Conservation (phyloP, 2,888 invertebrate species). For the Neoscelio sp. region DNA sequence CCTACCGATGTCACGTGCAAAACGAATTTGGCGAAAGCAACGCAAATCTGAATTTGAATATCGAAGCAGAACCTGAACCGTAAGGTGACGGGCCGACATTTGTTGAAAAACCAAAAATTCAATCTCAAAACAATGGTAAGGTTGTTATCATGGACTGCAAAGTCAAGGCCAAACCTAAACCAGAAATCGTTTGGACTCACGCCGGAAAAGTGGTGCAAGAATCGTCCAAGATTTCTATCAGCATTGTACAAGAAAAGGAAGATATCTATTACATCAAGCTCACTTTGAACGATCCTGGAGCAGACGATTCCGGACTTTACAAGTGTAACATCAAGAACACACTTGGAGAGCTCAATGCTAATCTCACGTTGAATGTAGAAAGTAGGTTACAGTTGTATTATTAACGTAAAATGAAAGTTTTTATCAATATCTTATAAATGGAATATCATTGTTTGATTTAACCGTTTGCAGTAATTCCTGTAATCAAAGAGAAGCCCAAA, state of each 20-base stretch:
- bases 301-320: slow-evolving; percentile 98
- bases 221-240: slow-evolving; percentile 91
- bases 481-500: slow-evolving; percentile 96
- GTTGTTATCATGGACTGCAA: slow-evolving; percentile 94
- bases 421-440: slow-evolving; percentile 16
- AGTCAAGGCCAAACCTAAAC: slow-evolving; percentile 92
- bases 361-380: slow-evolving; percentile 98
- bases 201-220: slow-evolving; percentile 92
- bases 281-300: slow-evolving; percentile 94
- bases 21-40: slow-evolving; percentile 98
- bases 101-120: slow-evolving; percentile 94
- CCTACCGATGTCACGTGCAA: slow-evolving; percentile 96
- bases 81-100: slow-evolving; percentile 98
- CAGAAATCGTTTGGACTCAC: slow-evolving; percentile 92
- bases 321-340: slow-evolving; percentile 99
- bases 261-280: slow-evolving; percentile 94
- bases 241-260: slow-evolving; percentile 88
- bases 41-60: slow-evolving; percentile 97
- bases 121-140: slow-evolving; percentile 93
- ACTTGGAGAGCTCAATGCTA: slow-evolving; percentile 98
- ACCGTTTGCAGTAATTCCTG: slow-evolving; percentile 92
- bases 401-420: neutral
- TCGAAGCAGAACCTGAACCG: slow-evolving; percentile 97
- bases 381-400: slow-evolving; percentile 86
- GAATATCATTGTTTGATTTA: neutral